phyloP scores from a whole-genome alignment of 1,140 invertebrate genomes.

The Drosophila sechellia region DNA sequence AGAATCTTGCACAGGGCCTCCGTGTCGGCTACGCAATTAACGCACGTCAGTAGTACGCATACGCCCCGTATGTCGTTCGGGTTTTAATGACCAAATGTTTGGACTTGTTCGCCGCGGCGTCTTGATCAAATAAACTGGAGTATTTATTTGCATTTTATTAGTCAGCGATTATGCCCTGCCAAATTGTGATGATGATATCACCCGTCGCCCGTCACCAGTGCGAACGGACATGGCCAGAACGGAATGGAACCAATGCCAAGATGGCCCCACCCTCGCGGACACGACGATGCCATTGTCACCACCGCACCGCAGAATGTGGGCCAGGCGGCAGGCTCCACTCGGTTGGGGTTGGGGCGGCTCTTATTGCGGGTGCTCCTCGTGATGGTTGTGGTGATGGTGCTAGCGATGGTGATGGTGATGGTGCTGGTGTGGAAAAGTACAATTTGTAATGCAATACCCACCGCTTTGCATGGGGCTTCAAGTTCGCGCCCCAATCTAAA shows the following conservation, averaged over 20 bases:
- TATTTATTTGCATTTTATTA: slow-evolving; percentile 79
- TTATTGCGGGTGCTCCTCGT: background rate
- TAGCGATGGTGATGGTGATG: slow-evolving; percentile 18
- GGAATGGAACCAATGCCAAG: slow-evolving; percentile 27
- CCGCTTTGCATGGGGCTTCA: slow-evolving; percentile 65
- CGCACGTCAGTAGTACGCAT: slow-evolving; percentile 16
- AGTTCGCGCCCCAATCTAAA: slow-evolving; percentile 43
- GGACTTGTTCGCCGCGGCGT: slow-evolving; percentile 6
- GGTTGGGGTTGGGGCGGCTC: slow-evolving; percentile 3
- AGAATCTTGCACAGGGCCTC: background rate
- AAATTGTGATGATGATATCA: slow-evolving; percentile 79
- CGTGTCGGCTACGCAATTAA: slow-evolving; percentile 10
- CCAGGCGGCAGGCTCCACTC: slow-evolving; percentile 25
- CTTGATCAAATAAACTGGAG: slow-evolving; percentile 50
- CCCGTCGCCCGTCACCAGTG: no score
- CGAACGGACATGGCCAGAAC: slow-evolving; percentile 32
- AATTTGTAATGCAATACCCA: slow-evolving; percentile 80
- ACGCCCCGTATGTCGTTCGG: slow-evolving; percentile 7
- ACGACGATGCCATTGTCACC: slow-evolving; percentile 48
- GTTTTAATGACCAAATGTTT: slow-evolving; percentile 11
- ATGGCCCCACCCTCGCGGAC: slow-evolving; percentile 33
- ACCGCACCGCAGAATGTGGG: slow-evolving; percentile 41
- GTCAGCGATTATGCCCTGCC: slow-evolving; percentile 71
- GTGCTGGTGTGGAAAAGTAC: slow-evolving; percentile 64
- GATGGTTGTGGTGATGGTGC: background rate